phyloP scores from a whole-genome alignment of 2,888 invertebrate species.

The Diploptera punctata region DNA sequence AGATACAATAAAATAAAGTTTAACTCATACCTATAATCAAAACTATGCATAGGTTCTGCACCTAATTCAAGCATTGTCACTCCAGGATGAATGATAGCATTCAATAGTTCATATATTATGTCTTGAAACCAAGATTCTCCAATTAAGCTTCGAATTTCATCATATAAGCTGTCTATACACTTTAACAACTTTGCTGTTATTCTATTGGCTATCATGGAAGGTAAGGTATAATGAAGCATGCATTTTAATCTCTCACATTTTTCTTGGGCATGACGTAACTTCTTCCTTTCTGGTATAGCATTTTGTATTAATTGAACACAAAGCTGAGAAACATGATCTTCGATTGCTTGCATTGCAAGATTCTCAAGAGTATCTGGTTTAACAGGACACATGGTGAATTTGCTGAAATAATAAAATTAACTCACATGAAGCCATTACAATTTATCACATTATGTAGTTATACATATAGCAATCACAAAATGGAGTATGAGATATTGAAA shows the following conservation, averaged over 20 bases:
- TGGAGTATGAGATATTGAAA: no score
- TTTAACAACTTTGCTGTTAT: neutral
- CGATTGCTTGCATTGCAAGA: neutral
- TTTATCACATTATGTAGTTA: no score
- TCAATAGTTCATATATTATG: neutral
- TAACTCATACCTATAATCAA: conserved; percentile 14
- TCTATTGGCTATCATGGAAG: neutral
- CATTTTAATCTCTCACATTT: neutral
- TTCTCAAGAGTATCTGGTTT: conserved; percentile 9
- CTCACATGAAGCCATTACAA: no score
- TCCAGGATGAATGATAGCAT: conserved; percentile 8
- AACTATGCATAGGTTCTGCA: conserved; percentile 13
- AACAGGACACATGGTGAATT: neutral
- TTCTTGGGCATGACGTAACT: conserved; percentile 14
- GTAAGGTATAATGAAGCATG: neutral
- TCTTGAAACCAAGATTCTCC: conserved; percentile 4
- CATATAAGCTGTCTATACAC: conserved; percentile 6
- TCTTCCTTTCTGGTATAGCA: neutral
- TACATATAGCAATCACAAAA: no score
- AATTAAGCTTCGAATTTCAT: neutral
- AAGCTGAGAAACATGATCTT: conserved; percentile 5
- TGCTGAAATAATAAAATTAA: no score
- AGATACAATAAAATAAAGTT: conserved; percentile 14
- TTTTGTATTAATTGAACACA: conserved; percentile 13
- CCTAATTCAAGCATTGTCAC: neutral